Percentiles rank a stretch among this genome's conserved stretches.
Conservation (phyloP, 2,797 vertebrate species). For the Poliocrania exsul region DNA sequence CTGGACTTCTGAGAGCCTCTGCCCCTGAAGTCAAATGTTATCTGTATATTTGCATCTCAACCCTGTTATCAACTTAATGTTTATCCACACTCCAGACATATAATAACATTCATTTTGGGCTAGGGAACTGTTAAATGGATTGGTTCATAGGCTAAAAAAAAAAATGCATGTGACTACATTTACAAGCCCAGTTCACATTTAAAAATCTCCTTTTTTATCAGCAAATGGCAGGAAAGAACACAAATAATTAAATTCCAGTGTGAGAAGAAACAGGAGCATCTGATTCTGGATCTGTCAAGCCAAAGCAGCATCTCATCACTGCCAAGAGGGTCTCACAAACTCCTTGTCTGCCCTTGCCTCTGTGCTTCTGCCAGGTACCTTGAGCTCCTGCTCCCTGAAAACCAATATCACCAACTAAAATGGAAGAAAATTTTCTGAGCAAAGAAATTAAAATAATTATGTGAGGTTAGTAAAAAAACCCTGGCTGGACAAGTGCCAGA, state of each 20-base stretch:
- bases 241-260: not conserved
- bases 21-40: not conserved
- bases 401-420: not conserved
- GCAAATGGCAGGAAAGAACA: not conserved
- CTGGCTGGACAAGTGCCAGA: not conserved
- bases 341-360: not conserved
- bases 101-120: not conserved
- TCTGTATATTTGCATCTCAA: conserved; percentile 3
- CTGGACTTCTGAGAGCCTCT: not conserved
- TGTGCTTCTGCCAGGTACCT: not conserved
- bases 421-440: not conserved
- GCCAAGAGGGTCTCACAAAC: not conserved
- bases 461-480: not conserved
- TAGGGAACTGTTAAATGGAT: not conserved
- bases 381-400: not conserved
- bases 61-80: not conserved
- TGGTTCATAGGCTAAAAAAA: not conserved
- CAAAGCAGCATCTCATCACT: not conserved
- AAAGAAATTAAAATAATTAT: not conserved
- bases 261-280: not conserved
- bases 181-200: not conserved
- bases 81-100: not conserved
- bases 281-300: not conserved
- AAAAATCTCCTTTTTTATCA: not conserved
- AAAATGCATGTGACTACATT: not conserved